phyloP scores from a whole-genome alignment of 2,113 vertebrate genomes.

The Callorhinus ursinus region DNA sequence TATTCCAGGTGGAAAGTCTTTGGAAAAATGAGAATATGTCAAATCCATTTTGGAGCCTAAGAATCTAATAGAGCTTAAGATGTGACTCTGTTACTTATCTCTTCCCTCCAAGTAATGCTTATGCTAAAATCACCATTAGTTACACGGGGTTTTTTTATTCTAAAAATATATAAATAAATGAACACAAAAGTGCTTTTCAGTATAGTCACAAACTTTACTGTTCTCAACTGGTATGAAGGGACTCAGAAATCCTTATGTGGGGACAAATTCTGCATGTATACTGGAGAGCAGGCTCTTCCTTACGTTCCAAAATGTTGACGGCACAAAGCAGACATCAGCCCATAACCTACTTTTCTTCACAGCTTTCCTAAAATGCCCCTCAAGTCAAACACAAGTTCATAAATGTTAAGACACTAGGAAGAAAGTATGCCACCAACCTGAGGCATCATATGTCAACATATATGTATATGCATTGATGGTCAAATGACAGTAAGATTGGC shows the following conservation, averaged over 20 bases:
- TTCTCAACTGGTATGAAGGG: slow-evolving; percentile 84
- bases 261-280: slow-evolving; percentile 46
- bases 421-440: slow-evolving; percentile 62
- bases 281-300: slow-evolving; percentile 24
- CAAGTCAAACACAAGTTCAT: slow-evolving; percentile 65
- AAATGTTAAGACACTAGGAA: slow-evolving; percentile 66
- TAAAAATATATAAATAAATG: slow-evolving; percentile 77
- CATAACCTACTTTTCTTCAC: slow-evolving; percentile 43
- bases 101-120: slow-evolving; percentile 53
- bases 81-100: slow-evolving; percentile 46
- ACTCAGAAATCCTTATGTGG: slow-evolving; percentile 82
- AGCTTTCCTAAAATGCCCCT: slow-evolving; percentile 57
- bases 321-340: slow-evolving; percentile 57
- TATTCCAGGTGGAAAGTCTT: slow-evolving; percentile 45
- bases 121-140: slow-evolving; percentile 60
- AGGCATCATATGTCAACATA: not conserved
- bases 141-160: slow-evolving; percentile 62
- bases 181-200: slow-evolving; percentile 80
- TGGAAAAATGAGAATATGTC: slow-evolving; percentile 63
- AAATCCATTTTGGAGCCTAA: slow-evolving; percentile 54
- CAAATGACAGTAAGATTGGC: slow-evolving; percentile 67
- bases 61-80: slow-evolving; percentile 47
- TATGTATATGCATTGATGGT: not conserved
- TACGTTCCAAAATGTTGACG: slow-evolving; percentile 44
- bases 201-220: slow-evolving; percentile 72